These are phyloP conservation scores for Festucalex cinctus DNA, from an alignment of 2,113 vertebrate species.

Conservation along the genomic window DNA sequence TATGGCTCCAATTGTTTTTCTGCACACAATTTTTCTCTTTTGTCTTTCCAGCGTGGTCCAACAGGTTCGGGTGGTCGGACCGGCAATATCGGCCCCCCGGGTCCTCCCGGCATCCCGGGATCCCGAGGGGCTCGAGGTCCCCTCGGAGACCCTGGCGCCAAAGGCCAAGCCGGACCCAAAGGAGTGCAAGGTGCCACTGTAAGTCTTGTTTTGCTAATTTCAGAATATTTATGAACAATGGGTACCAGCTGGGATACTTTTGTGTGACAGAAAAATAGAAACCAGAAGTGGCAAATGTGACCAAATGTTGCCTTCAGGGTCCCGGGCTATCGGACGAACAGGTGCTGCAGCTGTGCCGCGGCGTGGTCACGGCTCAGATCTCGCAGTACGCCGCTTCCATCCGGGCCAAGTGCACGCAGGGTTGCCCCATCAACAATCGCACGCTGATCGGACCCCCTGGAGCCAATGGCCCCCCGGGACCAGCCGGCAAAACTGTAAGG, in stretches of 20 bases:
- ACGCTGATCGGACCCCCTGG: slow-evolving; percentile 72
- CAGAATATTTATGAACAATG: not conserved
- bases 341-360: slow-evolving; percentile 72
- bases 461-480: slow-evolving; percentile 48
- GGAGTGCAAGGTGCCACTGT: slow-evolving; percentile 69
- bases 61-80: slow-evolving; percentile 55
- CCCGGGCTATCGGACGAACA: slow-evolving; percentile 74
- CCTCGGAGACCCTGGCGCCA: slow-evolving; percentile 64
- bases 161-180: slow-evolving; percentile 65
- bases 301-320: slow-evolving; percentile 54
- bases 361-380: slow-evolving; percentile 68
- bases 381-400: slow-evolving; percentile 74
- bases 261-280: not conserved
- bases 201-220: slow-evolving; percentile 34
- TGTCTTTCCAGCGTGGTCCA: slow-evolving; percentile 58
- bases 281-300: not conserved
- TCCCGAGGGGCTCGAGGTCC: slow-evolving; percentile 66
- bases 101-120: slow-evolving; percentile 71
- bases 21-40: not conserved
- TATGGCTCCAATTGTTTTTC: too few relatives aligned
- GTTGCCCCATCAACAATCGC: slow-evolving; percentile 71
- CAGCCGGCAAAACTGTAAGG: slow-evolving; percentile 63
- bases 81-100: slow-evolving; percentile 61
- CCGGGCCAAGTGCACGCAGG: slow-evolving; percentile 65
- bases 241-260: not conserved